Percentiles rank a stretch among this genome's conserved stretches.
Evolutionary conservation across 2,888 invertebrate species (phyloP).

Genomic region (Schizotus pectinicornis): DNA sequence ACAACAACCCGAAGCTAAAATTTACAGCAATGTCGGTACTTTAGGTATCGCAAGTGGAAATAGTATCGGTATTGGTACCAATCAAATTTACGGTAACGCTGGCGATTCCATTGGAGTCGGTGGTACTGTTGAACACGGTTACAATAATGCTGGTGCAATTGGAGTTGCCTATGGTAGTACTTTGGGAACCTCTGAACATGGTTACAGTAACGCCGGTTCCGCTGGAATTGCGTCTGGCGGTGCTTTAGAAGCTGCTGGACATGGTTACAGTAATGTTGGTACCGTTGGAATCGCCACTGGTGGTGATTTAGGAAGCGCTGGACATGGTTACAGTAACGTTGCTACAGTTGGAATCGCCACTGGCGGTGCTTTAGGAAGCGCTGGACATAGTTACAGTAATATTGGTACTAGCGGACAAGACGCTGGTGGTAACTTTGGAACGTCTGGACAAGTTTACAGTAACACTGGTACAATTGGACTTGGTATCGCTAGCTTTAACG

Average conservation of each 20-base stretch:
- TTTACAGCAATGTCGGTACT: slow-evolving; percentile 47
- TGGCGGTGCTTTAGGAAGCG: background rate
- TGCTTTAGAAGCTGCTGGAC: background rate
- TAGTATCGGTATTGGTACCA: slow-evolving; percentile 24
- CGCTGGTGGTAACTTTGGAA: too few relatives aligned
- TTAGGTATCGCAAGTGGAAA: slow-evolving; percentile 21
- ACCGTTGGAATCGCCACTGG: too few relatives aligned
- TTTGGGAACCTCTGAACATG: too few relatives aligned
- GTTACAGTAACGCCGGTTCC: background rate
- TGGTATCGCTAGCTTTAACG: background rate
- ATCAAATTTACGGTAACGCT: background rate
- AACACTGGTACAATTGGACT: background rate
- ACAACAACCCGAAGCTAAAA: slow-evolving; percentile 40
- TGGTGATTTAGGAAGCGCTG: too few relatives aligned
- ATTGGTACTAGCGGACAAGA: background rate
- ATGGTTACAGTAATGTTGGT: background rate
- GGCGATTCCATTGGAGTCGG: too few relatives aligned
- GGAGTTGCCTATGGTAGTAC: too few relatives aligned
- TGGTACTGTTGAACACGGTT: background rate
- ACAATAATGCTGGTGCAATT: too few relatives aligned
- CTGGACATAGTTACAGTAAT: background rate
- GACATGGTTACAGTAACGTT: too few relatives aligned
- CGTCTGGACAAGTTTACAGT: too few relatives aligned
- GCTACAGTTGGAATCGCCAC: slow-evolving; percentile 5
- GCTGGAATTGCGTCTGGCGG: background rate